These are phyloP conservation scores for Platyura marginata DNA, from an alignment of 1,140 invertebrate species.

Conservation along the genomic window DNA sequence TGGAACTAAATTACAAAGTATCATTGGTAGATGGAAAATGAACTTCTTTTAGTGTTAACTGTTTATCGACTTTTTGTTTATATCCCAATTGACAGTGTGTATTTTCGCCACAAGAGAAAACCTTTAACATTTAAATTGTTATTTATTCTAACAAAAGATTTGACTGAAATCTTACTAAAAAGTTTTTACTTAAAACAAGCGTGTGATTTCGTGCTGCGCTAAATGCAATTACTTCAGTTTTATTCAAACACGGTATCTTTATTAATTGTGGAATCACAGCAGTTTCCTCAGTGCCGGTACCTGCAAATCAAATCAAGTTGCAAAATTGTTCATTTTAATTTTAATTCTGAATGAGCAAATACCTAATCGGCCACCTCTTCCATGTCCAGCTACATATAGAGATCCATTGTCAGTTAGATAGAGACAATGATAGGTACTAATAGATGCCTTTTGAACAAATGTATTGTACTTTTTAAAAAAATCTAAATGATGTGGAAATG, in stretches of 20 bases:
- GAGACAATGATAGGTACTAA: conserved; percentile 48
- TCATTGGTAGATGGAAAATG: conserved; percentile 14
- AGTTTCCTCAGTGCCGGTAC: conserved; percentile 31
- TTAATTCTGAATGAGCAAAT: conserved; percentile 8
- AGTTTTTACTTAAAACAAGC: conserved; percentile 32
- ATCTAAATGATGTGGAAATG: conserved; percentile 16
- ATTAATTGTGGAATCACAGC: conserved; percentile 31
- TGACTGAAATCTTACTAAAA: conserved; percentile 13
- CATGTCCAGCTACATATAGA: conserved; percentile 49
- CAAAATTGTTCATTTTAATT: not conserved
- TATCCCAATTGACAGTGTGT: conserved; percentile 41
- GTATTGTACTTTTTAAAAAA: conserved; percentile 18
- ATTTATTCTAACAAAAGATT: not conserved
- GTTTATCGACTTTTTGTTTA: conserved; percentile 26
- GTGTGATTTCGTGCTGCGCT: conserved; percentile 40
- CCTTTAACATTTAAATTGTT: no score
- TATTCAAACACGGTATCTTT: conserved; percentile 26
- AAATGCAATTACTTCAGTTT: conserved; percentile 16
- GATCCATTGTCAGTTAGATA: conserved; percentile 34
- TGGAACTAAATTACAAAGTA: not conserved
- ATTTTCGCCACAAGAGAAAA: conserved; percentile 47
- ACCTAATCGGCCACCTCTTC: conserved; percentile 47
- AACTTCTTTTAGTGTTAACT: conserved; percentile 29
- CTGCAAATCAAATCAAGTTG: conserved; percentile 1
- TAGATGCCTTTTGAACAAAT: conserved; percentile 25